Evolutionary conservation across 2,888 invertebrate species (phyloP).

Genomic region (Dasypolia templi): DNA sequence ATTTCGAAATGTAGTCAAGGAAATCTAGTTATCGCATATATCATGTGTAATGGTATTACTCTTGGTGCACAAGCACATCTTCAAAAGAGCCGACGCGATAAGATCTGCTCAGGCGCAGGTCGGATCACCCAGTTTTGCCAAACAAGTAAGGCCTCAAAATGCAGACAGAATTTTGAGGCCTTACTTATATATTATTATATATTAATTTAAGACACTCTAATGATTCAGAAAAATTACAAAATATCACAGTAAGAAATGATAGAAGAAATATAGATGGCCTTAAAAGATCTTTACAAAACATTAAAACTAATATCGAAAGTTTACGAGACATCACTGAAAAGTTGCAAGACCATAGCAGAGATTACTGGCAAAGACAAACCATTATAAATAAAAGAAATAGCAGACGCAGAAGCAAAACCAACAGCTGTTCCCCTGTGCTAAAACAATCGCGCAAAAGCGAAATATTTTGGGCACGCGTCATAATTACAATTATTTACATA

Average conservation of each 20-base stretch:
- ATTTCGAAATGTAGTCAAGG: slow-evolving; percentile 54
- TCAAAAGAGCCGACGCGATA: slow-evolving; percentile 67
- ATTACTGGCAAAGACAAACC: neutral
- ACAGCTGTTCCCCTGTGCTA: slow-evolving; percentile 35
- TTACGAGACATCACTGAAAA: neutral
- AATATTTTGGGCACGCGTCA: slow-evolving; percentile 71
- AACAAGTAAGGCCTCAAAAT: no score
- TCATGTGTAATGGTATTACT: slow-evolving; percentile 48
- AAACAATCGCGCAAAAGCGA: slow-evolving; percentile 66
- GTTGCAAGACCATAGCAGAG: neutral
- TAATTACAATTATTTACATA: slow-evolving; percentile 77
- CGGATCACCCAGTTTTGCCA: slow-evolving; percentile 43
- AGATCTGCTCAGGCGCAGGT: slow-evolving; percentile 57
- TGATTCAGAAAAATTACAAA: neutral
- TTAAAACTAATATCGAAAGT: neutral
- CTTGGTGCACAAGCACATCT: slow-evolving; percentile 47
- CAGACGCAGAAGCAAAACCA: slow-evolving; percentile 3
- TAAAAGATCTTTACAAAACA: neutral
- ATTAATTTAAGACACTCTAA: neutral
- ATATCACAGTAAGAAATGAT: neutral
- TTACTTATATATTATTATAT: slow-evolving; percentile 9
- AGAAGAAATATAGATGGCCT: neutral
- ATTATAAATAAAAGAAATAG: neutral
- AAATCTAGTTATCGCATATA: slow-evolving; percentile 54
- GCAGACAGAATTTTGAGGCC: slow-evolving; percentile 14